Evolutionary conservation across 2,113 vertebrate genomes (phyloP).

Genomic region (Bubo blakistoni): DNA sequence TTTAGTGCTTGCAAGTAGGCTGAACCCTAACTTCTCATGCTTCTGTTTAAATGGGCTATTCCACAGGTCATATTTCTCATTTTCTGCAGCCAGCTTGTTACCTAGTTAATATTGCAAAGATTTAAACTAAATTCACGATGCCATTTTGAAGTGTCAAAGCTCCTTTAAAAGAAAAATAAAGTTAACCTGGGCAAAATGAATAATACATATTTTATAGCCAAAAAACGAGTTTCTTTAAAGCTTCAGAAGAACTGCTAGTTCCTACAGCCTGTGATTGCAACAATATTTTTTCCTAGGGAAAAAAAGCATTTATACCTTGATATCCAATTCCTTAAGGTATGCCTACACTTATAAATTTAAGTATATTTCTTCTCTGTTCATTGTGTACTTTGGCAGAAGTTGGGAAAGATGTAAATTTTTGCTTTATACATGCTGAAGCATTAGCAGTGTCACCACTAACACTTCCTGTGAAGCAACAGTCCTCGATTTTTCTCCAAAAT

Average conservation of each 20-base stretch:
- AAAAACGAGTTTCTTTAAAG: constrained; percentile 10
- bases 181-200: constrained; percentile 64
- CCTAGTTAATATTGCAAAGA: constrained; percentile 57
- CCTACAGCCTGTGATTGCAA: not conserved
- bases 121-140: constrained; percentile 39
- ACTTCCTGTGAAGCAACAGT: not conserved
- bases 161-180: constrained; percentile 57
- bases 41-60: constrained; percentile 51
- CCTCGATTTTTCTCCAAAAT: not conserved
- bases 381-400: not conserved
- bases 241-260: constrained; percentile 20
- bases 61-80: constrained; percentile 51
- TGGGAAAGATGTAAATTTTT: constrained; percentile 5
- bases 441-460: not conserved
- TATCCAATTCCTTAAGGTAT: constrained; percentile 26
- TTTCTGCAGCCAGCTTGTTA: constrained; percentile 39
- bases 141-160: constrained; percentile 50
- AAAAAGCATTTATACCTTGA: constrained; percentile 28
- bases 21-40: constrained; percentile 34
- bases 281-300: constrained; percentile 29
- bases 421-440: not conserved
- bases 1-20: not conserved
- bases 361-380: constrained; percentile 4
- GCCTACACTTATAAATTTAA: constrained; percentile 12
- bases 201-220: constrained; percentile 34